Evolutionary conservation across 2,888 invertebrate genomes (phyloP), one percentile per base, ranked within the genome.

Genomic region (Nudaria mundana): DNA sequence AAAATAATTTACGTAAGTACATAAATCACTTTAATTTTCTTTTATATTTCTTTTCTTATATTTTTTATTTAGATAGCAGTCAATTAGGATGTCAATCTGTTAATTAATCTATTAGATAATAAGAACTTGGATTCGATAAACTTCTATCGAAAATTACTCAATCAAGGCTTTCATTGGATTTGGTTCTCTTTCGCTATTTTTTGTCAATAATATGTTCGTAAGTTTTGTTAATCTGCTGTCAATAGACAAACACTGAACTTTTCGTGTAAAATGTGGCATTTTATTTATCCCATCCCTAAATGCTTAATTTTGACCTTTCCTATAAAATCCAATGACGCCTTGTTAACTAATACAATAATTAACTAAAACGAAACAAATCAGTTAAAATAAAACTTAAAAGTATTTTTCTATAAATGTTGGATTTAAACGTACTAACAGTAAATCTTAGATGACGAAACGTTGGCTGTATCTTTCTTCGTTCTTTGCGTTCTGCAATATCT

Each of bases 61-160:
- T 49, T 52, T 57, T 56, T 70, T 40, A 30, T 71, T 78, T 72
- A 60, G 57, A 77, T 79, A 75, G 72, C 75, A 71, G 86, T 87
- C 87, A 87, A 87, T 87, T 87, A 87, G 70, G 55, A 59, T 71
- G 85, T 87, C 86, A 87, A 86, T 73, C 71, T 50, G 52, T 40
- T 52, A 45, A 33, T 24, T 33, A 24, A 41, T 31, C 45, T 37
- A 37, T 37, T 51, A 55, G 48, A 50, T 44, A 15, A 23, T 53
- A 58, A 53, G 51, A 53, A 44, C 23, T 44, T 53, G 33, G 40
- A 44, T 41, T 45, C 40, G 28, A 52, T 52, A 58, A 41, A 55
- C 48, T 56, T 44, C 26, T 55, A 56, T 38, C 55, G 37, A 51
- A 48, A 52, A 50, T 48, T 52, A 43, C 33, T 47, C 44, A 48